phyloP scores from a whole-genome alignment of 2,888 invertebrate genomes.

The Petrophora chlorosata region DNA sequence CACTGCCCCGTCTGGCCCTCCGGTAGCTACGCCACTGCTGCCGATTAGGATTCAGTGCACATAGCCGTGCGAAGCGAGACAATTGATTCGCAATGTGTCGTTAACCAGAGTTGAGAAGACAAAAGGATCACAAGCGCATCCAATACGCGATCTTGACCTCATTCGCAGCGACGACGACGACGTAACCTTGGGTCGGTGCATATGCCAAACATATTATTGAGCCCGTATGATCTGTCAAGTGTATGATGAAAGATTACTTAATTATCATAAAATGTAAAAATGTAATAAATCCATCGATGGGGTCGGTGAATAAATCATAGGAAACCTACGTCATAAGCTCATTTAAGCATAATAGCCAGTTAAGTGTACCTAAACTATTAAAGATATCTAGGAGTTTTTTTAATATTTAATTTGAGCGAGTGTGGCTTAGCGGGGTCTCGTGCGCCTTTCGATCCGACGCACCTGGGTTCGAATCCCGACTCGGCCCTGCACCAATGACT shows the following conservation, averaged over 20 bases:
- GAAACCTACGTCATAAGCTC: background rate
- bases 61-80: slow-evolving; percentile 38
- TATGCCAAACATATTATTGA: background rate
- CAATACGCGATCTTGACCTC: slow-evolving; percentile 53
- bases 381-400: too few species aligned
- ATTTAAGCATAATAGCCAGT: background rate
- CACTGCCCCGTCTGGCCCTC: too few species aligned
- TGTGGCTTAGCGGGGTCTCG: too few species aligned
- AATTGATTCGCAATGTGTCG: slow-evolving; percentile 45
- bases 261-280: slow-evolving; percentile 4
- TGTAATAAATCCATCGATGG: slow-evolving; percentile 9
- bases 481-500: too few species aligned
- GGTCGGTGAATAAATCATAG: background rate
- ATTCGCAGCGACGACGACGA: slow-evolving; percentile 40
- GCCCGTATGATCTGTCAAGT: slow-evolving; percentile 15
- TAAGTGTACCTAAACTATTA: too few species aligned
- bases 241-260: slow-evolving; percentile 10
- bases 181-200: slow-evolving; percentile 43
- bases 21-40: too few species aligned
- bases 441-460: too few species aligned
- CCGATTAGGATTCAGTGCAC: slow-evolving; percentile 48
- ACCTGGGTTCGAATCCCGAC: too few species aligned
- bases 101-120: slow-evolving; percentile 37
- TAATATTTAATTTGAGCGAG: too few species aligned
- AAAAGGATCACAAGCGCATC: slow-evolving; percentile 47